These are phyloP conservation scores for Lucifuga dentata DNA, from an alignment of 2,113 vertebrate genomes.

Conservation along the genomic window DNA sequence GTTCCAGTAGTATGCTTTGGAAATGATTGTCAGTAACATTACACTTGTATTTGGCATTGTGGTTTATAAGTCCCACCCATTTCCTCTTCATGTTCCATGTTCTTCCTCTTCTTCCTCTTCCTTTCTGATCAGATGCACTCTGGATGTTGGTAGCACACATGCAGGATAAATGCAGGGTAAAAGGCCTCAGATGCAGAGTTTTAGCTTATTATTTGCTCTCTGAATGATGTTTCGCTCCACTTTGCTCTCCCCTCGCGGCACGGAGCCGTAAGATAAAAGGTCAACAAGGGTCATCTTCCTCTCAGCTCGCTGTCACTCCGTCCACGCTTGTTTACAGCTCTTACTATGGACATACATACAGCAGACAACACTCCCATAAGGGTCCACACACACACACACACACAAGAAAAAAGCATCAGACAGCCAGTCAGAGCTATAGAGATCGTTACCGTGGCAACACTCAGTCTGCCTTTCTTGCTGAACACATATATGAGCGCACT, in stretches of 20 bases:
- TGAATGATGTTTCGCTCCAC: slow-evolving; percentile 46
- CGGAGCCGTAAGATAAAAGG: slow-evolving; percentile 40
- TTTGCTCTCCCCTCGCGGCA: slow-evolving; percentile 2
- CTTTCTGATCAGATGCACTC: slow-evolving; percentile 34
- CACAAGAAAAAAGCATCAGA: slow-evolving; percentile 5
- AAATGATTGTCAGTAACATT: slow-evolving; percentile 27
- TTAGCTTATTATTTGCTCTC: slow-evolving; percentile 58
- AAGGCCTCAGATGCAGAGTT: slow-evolving; percentile 61
- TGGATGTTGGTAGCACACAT: slow-evolving; percentile 27
- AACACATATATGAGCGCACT: slow-evolving; percentile 35
- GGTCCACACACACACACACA: slow-evolving; percentile 5
- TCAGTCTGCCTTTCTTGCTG: slow-evolving; percentile 36
- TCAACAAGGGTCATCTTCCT: slow-evolving; percentile 59
- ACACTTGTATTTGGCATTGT: too few species aligned
- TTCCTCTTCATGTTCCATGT: not conserved
- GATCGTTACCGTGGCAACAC: slow-evolving; percentile 71
- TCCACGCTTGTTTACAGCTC: slow-evolving; percentile 66
- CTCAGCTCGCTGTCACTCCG: slow-evolving; percentile 41
- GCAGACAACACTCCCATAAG: slow-evolving; percentile 55
- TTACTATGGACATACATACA: slow-evolving; percentile 53
- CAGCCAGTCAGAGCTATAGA: slow-evolving; percentile 48
- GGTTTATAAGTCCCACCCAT: too few species aligned
- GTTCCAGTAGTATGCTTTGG: too few species aligned
- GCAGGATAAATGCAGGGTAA: slow-evolving; percentile 43
- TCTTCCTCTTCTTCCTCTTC: slow-evolving; percentile 21